Conservation (phyloP, 2,113 vertebrate genomes). For the Microcebus murinus region DNA sequence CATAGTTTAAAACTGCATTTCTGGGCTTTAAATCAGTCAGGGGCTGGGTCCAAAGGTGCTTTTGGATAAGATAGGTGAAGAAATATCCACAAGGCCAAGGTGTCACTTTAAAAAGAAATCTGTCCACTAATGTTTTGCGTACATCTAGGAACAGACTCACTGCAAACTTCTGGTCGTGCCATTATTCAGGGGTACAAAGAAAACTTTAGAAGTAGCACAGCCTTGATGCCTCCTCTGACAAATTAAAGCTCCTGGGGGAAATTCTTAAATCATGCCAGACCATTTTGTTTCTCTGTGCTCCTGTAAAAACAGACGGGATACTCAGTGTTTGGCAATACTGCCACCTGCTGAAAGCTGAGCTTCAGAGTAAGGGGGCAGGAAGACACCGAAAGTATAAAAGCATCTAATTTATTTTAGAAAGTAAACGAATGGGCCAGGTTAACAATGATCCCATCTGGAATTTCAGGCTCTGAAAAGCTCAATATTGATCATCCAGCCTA, state of each 20-base stretch:
- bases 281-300: background rate
- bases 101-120: background rate
- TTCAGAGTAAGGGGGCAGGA: background rate
- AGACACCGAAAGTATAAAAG: background rate
- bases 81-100: background rate
- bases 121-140: background rate
- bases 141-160: background rate
- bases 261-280: constrained; percentile 11
- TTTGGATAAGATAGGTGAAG: background rate
- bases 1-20: constrained; percentile 40
- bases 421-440: background rate
- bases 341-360: constrained; percentile 68
- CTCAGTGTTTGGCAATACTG: constrained; percentile 61
- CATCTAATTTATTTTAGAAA: background rate
- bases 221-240: background rate
- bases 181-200: background rate
- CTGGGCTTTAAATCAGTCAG: background rate
- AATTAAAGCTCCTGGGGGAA: constrained; percentile 1
- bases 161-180: background rate
- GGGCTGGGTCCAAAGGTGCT: background rate
- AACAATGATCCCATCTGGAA: background rate
- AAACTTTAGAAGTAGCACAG: background rate
- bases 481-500: background rate
- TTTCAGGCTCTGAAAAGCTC: background rate
- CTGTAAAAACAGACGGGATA: background rate